phyloP scores from a whole-genome alignment of 1,140 invertebrate genomes.

The Formica selysi region DNA sequence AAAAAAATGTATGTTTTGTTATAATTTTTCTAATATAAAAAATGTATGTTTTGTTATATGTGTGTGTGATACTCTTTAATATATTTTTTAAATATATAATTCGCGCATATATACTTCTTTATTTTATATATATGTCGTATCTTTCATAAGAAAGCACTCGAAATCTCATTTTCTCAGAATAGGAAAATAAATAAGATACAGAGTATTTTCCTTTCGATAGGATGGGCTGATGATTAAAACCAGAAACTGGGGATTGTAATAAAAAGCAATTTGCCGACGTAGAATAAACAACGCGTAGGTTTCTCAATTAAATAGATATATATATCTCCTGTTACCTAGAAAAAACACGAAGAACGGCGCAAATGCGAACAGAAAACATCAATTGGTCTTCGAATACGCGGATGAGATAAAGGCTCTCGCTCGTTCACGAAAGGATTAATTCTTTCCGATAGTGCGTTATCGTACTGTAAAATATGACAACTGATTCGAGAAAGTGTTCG shows the following conservation, averaged over 20 bases:
- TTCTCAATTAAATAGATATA: constrained; percentile 23
- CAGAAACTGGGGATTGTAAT: not conserved
- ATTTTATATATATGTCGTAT: not conserved
- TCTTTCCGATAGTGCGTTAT: not conserved
- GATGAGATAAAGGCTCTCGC: not conserved
- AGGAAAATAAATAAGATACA: not conserved
- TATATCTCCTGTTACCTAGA: not conserved
- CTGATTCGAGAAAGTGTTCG: no score
- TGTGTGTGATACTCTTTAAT: not conserved
- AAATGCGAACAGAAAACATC: not conserved
- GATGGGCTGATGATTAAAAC: not conserved
- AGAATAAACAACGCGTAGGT: constrained; percentile 25
- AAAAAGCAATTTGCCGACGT: constrained; percentile 11
- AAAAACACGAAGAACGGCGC: constrained; percentile 17
- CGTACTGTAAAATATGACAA: not conserved
- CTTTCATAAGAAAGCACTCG: not conserved
- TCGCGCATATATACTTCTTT: not conserved
- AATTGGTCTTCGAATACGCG: not conserved
- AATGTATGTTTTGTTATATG: not conserved
- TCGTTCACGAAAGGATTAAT: not conserved
- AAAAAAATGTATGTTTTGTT: not conserved
- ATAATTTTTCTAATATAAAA: not conserved
- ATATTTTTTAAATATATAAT: not conserved
- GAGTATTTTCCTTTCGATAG: not conserved
- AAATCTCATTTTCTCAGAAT: constrained; percentile 21